Evolutionary conservation across 2,797 vertebrate species (phyloP), one percentile per base, ranked within the genome.

Genomic region (Aerospiza tachiro): DNA sequence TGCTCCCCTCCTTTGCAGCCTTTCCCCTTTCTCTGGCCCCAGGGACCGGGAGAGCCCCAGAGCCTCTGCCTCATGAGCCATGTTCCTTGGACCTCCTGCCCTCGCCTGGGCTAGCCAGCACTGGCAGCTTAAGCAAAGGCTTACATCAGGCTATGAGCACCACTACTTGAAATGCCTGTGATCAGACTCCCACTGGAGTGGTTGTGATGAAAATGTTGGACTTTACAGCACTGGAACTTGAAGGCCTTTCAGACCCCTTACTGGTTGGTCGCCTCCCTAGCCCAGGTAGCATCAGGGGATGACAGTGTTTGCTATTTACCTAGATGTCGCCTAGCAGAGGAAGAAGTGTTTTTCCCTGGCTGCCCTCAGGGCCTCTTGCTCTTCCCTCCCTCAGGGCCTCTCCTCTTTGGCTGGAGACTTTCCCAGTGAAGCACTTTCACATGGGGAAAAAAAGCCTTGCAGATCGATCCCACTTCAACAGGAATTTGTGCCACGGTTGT

Each of bases 341-440:
- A 33, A 67, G 44, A 85, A 89, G 26, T 9, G 1, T 44, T 61
- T 85, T 89, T 42, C 66, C 52, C 40, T 80, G 40, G 5, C 72
- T 89, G 72, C 61, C 23, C 59, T 82, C 10, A 11, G 72, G 47
- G 63, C 50, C 49, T 88, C 68, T 88, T 91, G 59, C 15, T 65
- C 35, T 62, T 83, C 52, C 63, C 33, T 95, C 28, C 40, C 50
- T 90, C 35, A 89, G 92, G 55, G 86, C 89, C 86, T 96, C 84
- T 92, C 16, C 28, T 55, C 18, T 86, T 91, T 59, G 75, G 35
- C 72, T 97, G 78, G 92, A 93, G 94, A 44, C 61, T 92, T 96
- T 94, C 89, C 86, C 89, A 94, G 91, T 82, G 83, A 97, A 87
- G 45, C 7, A 8, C 53, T 97, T 95, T 95, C 94, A 89, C 63